These are phyloP conservation scores for Chlorocebus sabaeus DNA, from an alignment of 2,113 vertebrate species.

Conservation along the genomic window DNA sequence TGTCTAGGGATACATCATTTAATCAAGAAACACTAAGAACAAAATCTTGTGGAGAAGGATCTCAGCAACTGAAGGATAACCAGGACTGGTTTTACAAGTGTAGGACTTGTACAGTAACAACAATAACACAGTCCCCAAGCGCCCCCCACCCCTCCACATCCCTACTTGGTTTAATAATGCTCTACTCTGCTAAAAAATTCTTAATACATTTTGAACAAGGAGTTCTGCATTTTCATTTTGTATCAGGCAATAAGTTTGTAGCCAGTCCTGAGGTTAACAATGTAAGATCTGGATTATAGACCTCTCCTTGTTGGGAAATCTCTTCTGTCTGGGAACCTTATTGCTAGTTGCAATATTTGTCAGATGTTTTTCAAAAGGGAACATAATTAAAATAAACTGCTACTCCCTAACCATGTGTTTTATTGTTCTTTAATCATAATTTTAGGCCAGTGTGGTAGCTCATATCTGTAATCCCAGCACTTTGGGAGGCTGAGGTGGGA, in stretches of 20 bases:
- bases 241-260: neutral
- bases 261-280: neutral
- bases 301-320: neutral
- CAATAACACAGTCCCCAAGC: no score
- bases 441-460: no score
- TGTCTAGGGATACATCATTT: neutral
- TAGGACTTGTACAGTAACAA: rapidly evolving
- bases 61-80: neutral
- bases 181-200: neutral
- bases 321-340: neutral
- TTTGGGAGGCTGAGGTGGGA: no score
- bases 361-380: neutral
- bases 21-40: neutral
- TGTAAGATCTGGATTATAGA: neutral
- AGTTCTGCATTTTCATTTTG: constrained; percentile 6
- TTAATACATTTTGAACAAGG: neutral
- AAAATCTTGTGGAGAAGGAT: neutral
- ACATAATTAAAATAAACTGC: constrained; percentile 23
- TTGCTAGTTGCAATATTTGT: neutral
- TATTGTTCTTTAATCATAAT: neutral
- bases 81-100: neutral
- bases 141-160: neutral
- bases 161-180: neutral
- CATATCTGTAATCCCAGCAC: no score
- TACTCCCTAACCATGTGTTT: neutral